phyloP scores from a whole-genome alignment of 2,113 vertebrate genomes.

The Tiliqua scincoides region DNA sequence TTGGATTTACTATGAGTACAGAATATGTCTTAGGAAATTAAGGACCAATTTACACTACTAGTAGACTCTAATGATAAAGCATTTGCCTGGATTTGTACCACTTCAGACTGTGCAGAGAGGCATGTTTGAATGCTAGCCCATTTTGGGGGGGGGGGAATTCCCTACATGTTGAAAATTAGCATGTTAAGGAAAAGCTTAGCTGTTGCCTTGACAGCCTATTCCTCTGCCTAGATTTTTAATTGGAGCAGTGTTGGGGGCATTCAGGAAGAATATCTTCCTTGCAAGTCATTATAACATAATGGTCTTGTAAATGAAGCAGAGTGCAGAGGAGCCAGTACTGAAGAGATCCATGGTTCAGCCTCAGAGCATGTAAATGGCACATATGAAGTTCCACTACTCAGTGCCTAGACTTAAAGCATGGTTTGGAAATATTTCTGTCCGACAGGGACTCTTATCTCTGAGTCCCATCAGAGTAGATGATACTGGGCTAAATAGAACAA shows the following conservation, averaged over 20 bases:
- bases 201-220: background rate
- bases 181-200: background rate
- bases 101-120: background rate
- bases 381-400: background rate
- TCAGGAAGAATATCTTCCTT: too few species aligned
- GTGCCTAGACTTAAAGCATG: too few species aligned
- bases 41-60: background rate
- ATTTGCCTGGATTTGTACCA: background rate
- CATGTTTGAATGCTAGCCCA: background rate
- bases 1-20: background rate
- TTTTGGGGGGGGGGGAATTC: background rate
- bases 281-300: background rate
- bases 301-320: background rate
- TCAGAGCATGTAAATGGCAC: background rate
- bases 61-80: background rate
- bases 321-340: background rate
- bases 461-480: too few species aligned
- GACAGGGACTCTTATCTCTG: too few species aligned
- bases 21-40: background rate
- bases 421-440: background rate
- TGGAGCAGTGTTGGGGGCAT: too few species aligned
- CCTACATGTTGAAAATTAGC: background rate
- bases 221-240: background rate
- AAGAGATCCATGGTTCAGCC: background rate
- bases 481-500: background rate